A percentile compares a stretch with the other conserved stretches of the same genome.
Evolutionary conservation across 2,113 vertebrate genomes (phyloP).

Genomic region (Microtus pennsylvanicus): DNA sequence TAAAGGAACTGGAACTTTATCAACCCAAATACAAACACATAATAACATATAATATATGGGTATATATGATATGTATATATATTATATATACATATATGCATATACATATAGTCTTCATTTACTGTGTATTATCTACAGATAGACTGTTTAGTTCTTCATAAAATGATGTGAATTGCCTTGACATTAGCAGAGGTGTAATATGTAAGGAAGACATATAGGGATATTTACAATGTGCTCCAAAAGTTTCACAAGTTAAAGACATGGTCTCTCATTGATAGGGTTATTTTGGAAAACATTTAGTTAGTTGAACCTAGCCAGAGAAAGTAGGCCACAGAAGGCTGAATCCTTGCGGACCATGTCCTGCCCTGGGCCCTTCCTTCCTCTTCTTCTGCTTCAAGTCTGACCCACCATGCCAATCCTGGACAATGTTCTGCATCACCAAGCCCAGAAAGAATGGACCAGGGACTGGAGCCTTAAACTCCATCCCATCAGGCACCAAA

Average conservation of each 20-base stretch:
- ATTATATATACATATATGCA: not conserved
- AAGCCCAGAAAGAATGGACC: not conserved
- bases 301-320: not conserved
- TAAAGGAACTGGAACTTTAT: not conserved
- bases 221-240: not conserved
- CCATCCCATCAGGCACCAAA: not conserved
- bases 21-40: not conserved
- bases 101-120: not conserved
- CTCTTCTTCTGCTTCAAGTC: not conserved
- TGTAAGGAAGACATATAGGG: not conserved
- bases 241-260: not conserved
- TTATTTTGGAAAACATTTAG: not conserved
- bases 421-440: not conserved
- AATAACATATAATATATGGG: too few species aligned
- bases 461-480: not conserved
- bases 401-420: not conserved
- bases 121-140: not conserved
- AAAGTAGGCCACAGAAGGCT: too few species aligned
- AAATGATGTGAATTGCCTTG: not conserved
- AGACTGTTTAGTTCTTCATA: accelerated
- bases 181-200: not conserved
- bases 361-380: not conserved
- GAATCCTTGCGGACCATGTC: too few species aligned
- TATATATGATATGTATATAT: not conserved
- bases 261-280: not conserved